phyloP scores from a whole-genome alignment of 2,888 invertebrate species.

The Drosophila ochracea region DNA sequence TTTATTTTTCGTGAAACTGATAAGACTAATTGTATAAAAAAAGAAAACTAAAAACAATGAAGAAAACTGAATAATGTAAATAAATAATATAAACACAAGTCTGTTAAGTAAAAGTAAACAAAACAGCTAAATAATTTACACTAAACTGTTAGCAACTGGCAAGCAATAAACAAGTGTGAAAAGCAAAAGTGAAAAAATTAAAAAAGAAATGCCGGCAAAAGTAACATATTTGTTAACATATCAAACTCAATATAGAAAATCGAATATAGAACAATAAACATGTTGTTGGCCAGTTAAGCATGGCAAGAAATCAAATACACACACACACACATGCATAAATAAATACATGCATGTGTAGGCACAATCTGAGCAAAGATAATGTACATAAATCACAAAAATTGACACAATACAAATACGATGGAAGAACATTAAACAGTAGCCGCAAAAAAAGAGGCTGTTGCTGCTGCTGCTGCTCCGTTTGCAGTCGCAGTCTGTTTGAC shows the following conservation, averaged over 20 bases:
- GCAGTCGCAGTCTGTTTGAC: constrained; percentile 55
- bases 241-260: not conserved
- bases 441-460: constrained; percentile 8
- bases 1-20: not conserved
- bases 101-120: not conserved
- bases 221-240: not conserved
- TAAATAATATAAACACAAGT: not conserved
- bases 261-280: constrained; percentile 25
- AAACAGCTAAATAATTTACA: not conserved
- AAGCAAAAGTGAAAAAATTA: not conserved
- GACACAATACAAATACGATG: constrained; percentile 38
- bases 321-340: not conserved
- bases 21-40: not conserved
- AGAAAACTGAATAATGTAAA: not conserved
- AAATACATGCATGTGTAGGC: constrained; percentile 22
- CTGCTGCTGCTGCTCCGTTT: constrained; percentile 13
- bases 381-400: constrained; percentile 56
- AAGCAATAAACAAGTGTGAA: not conserved
- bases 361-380: constrained; percentile 30
- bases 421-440: constrained; percentile 47
- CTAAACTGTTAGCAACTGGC: not conserved
- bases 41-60: not conserved
- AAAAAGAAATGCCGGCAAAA: constrained; percentile 1
- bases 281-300: constrained; percentile 10
- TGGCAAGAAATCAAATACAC: constrained; percentile 3